phyloP scores from a whole-genome alignment of 2,113 vertebrate genomes.

The Tor tambroides region DNA sequence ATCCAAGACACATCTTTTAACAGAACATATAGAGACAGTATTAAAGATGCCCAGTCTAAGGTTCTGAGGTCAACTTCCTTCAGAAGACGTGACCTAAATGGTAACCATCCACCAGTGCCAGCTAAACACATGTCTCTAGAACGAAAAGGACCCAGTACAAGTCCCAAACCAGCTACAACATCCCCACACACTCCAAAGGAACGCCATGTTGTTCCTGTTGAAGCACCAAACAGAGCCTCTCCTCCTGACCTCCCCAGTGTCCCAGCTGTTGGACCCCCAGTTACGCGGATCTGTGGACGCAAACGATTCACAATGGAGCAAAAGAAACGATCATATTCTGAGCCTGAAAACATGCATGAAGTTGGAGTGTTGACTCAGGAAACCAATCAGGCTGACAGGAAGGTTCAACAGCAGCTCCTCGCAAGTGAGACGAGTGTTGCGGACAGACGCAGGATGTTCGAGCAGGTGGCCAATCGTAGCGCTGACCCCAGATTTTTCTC shows the following conservation, averaged over 20 bases:
- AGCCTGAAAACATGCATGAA: conserved; percentile 94
- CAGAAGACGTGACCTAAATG: conserved; percentile 78
- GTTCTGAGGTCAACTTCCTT: conserved; percentile 91
- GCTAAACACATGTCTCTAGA: conserved; percentile 71
- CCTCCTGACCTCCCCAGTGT: conserved; percentile 69
- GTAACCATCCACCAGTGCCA: conserved; percentile 66
- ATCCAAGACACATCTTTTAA: conserved; percentile 77
- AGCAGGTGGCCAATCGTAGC: conserved; percentile 74
- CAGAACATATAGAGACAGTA: conserved; percentile 86
- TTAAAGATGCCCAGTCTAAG: conserved; percentile 88
- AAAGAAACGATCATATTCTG: conserved; percentile 93
- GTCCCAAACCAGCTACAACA: neutral
- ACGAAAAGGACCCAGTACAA: conserved; percentile 79
- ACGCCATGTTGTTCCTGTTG: conserved; percentile 81
- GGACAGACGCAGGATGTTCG: conserved; percentile 87
- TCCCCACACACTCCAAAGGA: conserved; percentile 88
- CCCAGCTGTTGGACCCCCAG: conserved; percentile 60
- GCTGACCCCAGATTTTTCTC: conserved; percentile 69
- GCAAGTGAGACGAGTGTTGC: conserved; percentile 84
- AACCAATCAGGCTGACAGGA: conserved; percentile 62
- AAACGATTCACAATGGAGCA: conserved; percentile 85
- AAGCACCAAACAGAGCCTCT: conserved; percentile 50
- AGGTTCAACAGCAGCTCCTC: conserved; percentile 61
- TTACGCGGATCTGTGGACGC: conserved; percentile 82
- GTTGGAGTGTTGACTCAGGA: conserved; percentile 83